These are phyloP conservation scores for Sebastolobus altivelis DNA, from an alignment of 2,797 vertebrate genomes.

Conservation along the genomic window DNA sequence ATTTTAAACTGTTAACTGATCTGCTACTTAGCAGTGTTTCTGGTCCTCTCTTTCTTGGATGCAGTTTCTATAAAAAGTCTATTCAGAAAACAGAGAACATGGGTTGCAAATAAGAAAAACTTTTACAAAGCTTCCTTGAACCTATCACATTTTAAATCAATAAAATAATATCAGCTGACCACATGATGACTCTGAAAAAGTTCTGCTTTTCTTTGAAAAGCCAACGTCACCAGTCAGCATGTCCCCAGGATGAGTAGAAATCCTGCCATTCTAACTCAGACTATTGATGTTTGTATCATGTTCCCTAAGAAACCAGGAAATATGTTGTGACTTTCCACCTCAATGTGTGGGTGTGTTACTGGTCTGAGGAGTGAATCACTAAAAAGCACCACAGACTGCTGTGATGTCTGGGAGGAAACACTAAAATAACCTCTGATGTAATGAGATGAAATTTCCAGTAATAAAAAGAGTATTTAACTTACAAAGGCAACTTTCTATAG, in stretches of 20 bases:
- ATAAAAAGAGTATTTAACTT: neutral
- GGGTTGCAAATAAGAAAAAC: neutral
- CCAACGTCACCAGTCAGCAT: neutral
- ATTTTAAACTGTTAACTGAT: neutral
- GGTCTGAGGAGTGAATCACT: conserved; percentile 35
- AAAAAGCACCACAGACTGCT: conserved; percentile 43
- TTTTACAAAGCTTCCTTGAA: neutral
- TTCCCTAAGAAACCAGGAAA: conserved; percentile 54
- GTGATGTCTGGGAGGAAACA: neutral
- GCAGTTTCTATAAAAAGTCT: neutral
- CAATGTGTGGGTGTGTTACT: conserved; percentile 31
- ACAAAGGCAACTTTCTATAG: neutral
- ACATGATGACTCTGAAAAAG: neutral
- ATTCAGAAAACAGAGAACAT: neutral
- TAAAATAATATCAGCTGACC: neutral
- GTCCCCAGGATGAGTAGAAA: neutral
- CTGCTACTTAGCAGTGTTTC: neutral
- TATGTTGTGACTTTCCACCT: conserved; percentile 15
- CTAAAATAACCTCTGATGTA: conserved; percentile 49
- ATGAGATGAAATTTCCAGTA: conserved; percentile 33
- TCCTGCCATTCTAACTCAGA: neutral
- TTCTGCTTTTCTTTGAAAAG: neutral
- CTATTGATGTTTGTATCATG: conserved; percentile 33
- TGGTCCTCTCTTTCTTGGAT: too few species aligned
- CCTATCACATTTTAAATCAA: neutral